A percentile compares a stretch with the other conserved stretches of the same genome.
phyloP scores from a whole-genome alignment of 2,888 invertebrate genomes.

The Drosophila borborema region DNA sequence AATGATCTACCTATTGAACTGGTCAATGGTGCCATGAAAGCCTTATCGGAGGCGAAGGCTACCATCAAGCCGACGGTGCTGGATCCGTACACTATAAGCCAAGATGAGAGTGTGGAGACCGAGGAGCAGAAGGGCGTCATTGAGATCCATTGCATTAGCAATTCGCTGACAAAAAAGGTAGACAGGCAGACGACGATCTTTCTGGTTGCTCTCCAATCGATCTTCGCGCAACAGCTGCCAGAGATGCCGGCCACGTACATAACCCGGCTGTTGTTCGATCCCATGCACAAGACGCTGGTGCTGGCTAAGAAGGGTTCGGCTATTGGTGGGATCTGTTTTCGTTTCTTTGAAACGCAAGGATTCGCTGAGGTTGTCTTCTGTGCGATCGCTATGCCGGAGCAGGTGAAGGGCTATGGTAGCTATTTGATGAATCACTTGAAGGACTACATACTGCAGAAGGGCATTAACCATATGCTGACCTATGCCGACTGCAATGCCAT shows the following conservation, averaged over 20 bases:
- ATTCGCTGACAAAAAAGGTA: conserved; percentile 88
- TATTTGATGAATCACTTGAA: conserved; percentile 99
- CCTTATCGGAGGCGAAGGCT: neutral
- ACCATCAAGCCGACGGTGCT: neutral
- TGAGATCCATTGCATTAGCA: conserved; percentile 7
- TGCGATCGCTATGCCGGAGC: conserved; percentile 97
- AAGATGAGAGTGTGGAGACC: neutral
- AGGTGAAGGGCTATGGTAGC: conserved; percentile 98
- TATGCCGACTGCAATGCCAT: conserved; percentile 99
- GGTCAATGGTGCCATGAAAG: neutral
- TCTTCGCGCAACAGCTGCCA: conserved; percentile 97
- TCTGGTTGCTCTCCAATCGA: conserved; percentile 92
- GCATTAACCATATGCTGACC: conserved; percentile 96
- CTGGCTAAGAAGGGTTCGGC: conserved; percentile 93
- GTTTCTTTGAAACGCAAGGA: conserved; percentile 95
- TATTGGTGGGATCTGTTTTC: conserved; percentile 98
- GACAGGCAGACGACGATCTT: conserved; percentile 95
- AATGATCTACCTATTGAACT: neutral
- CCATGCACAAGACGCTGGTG: conserved; percentile 96
- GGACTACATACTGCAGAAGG: conserved; percentile 96
- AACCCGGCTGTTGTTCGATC: conserved; percentile 96
- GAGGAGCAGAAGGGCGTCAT: conserved; percentile 8
- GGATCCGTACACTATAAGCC: neutral
- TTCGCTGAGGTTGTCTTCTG: conserved; percentile 99
- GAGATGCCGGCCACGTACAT: conserved; percentile 99